Evolutionary conservation across 2,113 vertebrate species (phyloP), one percentile per base, ranked within the genome.

Genomic region (Corvus cornix): DNA sequence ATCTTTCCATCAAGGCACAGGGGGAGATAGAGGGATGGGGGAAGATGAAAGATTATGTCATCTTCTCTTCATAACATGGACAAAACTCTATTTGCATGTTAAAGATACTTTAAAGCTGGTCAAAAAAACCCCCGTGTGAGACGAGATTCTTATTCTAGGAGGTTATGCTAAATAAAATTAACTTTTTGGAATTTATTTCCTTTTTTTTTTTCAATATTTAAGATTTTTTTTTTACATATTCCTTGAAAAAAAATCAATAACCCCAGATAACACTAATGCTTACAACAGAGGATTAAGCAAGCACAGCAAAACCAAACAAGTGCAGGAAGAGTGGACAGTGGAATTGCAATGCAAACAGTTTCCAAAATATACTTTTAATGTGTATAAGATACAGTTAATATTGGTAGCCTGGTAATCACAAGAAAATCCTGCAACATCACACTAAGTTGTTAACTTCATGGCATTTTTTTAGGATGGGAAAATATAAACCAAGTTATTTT

Each of bases 401-500:
- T 10, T 28, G 9, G 31, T 21, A 69, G 37, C 9, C n/a, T 43
- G 20, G 22, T 9, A 68, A 64, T n/a, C 10, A 56, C 43, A 63
- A 82, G 41, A 60, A 81, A 68, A 66, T 56, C 20, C 33, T 49
- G 31, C 30, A 84, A 72, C 30, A 84, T 43, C 87, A 73, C 16
- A 64, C 27, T 26, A 73, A 59, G 44, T 41, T 86, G 14, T 70
- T 58, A 80, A 39, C 35, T 58, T 80, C 10, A 13, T 3, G 7
- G 11, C 37, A 55, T 48, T 75, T 85, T 92, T 81, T 89, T 51
- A 86, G 68, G 43, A 67, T 84, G 68, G 59, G 72, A 84, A 90
- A 96, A 95, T 44, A 59, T 28, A 87, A 84, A 93, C 55, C 37
- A 55, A 73, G 39, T 81, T 78, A 37, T 86, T 93, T 84, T 75